Evolutionary conservation across 2,888 invertebrate genomes (phyloP).

Genomic region (Pammene fasciana): DNA sequence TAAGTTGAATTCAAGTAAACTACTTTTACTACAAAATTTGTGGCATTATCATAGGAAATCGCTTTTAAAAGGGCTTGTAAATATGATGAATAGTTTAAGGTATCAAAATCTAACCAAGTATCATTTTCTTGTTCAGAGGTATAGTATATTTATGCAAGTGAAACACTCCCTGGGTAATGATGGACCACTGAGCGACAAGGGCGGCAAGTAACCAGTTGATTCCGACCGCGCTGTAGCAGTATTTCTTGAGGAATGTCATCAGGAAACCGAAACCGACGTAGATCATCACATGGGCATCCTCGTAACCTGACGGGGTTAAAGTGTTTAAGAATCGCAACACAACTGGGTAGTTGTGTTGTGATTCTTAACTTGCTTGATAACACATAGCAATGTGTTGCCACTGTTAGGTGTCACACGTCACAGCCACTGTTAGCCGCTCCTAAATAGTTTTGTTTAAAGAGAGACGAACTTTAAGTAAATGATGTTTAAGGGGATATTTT

Average conservation of each 20-base stretch:
- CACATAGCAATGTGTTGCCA: neutral
- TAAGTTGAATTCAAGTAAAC: no score
- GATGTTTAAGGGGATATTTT: no score
- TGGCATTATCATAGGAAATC: no score
- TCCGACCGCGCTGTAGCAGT: conserved; percentile 94
- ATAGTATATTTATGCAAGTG: conserved; percentile 83
- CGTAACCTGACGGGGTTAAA: conserved; percentile 85
- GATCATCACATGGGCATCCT: conserved; percentile 98
- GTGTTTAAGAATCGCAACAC: neutral
- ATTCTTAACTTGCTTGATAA: no score
- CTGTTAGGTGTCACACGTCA: no score
- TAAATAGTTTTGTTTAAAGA: no score
- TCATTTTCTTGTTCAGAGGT: conserved; percentile 60
- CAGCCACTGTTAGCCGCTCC: no score
- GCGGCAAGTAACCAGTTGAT: conserved; percentile 93
- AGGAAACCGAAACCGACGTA: conserved; percentile 98
- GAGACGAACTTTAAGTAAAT: no score
- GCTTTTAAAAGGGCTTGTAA: no score
- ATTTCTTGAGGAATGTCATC: conserved; percentile 96
- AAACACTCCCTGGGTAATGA: conserved; percentile 90
- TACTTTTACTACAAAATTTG: no score
- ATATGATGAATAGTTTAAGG: no score
- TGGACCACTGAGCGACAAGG: conserved; percentile 93
- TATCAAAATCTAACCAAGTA: conserved; percentile 75
- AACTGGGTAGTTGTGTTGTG: no score